phyloP scores from a whole-genome alignment of 2,113 vertebrate genomes.

The Dissostichus mawsoni region DNA sequence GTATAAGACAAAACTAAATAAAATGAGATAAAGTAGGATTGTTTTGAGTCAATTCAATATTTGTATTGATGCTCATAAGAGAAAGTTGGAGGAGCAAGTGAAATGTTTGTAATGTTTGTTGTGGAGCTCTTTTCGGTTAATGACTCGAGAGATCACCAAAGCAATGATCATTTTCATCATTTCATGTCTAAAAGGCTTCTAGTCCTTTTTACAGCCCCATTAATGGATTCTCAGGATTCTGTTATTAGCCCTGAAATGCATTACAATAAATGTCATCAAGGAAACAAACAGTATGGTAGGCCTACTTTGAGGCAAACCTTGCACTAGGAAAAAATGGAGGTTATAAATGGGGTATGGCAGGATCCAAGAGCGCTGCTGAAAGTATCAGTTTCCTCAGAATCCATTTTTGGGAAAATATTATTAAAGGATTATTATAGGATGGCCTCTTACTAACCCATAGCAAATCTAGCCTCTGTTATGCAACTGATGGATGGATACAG shows the following conservation, averaged over 20 bases:
- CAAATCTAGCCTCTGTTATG: constrained; percentile 32
- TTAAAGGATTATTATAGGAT: constrained; percentile 41
- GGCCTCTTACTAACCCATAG: constrained; percentile 45
- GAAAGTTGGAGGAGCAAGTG: not conserved
- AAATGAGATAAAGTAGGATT: not conserved
- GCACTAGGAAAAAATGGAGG: constrained; percentile 22
- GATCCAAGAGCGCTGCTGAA: constrained; percentile 40
- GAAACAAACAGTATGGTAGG: constrained; percentile 51
- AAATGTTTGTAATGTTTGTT: constrained; percentile 51
- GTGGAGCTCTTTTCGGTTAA: constrained; percentile 39
- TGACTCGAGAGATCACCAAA: constrained; percentile 58
- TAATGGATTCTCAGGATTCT: constrained; percentile 67
- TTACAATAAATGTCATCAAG: constrained; percentile 66
- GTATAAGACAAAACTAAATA: not conserved
- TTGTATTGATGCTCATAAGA: not conserved
- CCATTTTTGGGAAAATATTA: constrained; percentile 69
- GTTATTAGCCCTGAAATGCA: constrained; percentile 63
- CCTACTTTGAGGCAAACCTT: constrained; percentile 55
- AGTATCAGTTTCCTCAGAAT: constrained; percentile 70
- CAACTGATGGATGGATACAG: constrained; percentile 41
- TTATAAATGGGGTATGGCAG: constrained; percentile 44
- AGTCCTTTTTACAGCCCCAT: constrained; percentile 65
- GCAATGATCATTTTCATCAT: constrained; percentile 59
- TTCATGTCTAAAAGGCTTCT: constrained; percentile 63
- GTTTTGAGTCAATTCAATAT: not conserved